Evolutionary conservation across 1,140 invertebrate genomes (phyloP).

Genomic region (Polypedilum vanderplanki): DNA sequence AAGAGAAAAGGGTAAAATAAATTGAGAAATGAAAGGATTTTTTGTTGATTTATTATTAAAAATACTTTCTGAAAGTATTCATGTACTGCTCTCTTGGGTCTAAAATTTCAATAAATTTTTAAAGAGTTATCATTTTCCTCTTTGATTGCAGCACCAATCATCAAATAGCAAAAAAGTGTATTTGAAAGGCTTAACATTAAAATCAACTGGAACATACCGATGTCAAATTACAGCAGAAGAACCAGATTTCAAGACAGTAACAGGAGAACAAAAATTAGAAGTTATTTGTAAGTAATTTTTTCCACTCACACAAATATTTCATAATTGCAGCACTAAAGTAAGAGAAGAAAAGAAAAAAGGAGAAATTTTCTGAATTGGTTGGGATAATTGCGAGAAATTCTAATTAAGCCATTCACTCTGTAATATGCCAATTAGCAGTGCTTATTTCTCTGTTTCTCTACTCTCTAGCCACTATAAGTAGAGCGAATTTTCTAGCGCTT

Average conservation of each 20-base stretch:
- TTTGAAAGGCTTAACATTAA: constrained; percentile 54
- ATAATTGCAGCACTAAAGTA: neutral
- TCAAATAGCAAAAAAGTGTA: constrained; percentile 55
- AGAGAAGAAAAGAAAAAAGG: no score
- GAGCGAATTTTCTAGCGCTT: no score
- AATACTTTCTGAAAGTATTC: no score
- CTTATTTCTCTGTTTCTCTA: neutral
- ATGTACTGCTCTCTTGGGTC: no score
- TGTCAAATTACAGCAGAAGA: constrained; percentile 73
- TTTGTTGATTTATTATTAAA: neutral
- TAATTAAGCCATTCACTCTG: neutral
- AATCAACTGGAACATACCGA: constrained; percentile 60
- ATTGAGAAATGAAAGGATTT: neutral
- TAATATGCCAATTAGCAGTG: constrained; percentile 2
- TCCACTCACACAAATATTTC: neutral
- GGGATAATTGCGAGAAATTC: constrained; percentile 11
- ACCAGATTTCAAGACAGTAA: constrained; percentile 60
- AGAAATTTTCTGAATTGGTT: neutral
- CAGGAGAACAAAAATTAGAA: constrained; percentile 60
- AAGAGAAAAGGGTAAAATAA: neutral
- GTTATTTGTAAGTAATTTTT: constrained; percentile 59
- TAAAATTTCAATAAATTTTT: neutral
- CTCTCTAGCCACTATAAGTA: no score
- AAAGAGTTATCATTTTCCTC: neutral
- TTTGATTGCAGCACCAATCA: constrained; percentile 46